Base-by-base conservation (phyloP, 2,888 invertebrate species). In the Scrobipalpa costella region DNA sequence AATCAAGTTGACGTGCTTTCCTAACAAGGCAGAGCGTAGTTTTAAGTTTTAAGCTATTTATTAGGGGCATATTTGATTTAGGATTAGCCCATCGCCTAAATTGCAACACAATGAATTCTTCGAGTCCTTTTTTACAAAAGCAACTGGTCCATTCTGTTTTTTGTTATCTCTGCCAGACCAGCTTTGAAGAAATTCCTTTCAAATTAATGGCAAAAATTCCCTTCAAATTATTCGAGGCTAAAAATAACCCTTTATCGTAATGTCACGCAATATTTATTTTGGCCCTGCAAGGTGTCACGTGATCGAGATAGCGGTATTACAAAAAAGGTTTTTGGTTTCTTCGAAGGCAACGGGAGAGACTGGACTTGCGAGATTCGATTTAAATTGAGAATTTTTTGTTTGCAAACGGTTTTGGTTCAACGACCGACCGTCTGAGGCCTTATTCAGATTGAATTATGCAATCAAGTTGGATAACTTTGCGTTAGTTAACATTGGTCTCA, bases 281-380 rank as follows among this genome's bases (percentile, higher is more conserved):
- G 73, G 73, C 72, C 68, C 63, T 27, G 50, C 67, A 50, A 49
- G 19, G 49, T 52, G 59, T 21, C 44, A 36, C 66, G 71, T 74
- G 76, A 79, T 73, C 76, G 74, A 79, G 71, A 75, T 85, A 88
- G 81, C 88, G 86, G 86, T 84, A 75, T 72, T 67, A 67, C 64
- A 68, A 66, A 74, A 76, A 78, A 81, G 67, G 68, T 75, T 76
- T 72, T 69, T 73, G 73, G 68, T 76, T 86, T 85, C 81, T 79
- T 80, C 80, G 83, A 83, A 85, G 74, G 71, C 76, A 77, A 76
- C 73, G 72, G 77, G 74, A 76, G 74, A 73, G 74, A 79, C 83
- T 75, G 80, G 82, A 82, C 79, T 74, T 75, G 73, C 79, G 71
- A 81, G 78, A 76, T 80, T 79, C 77, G 75, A 84, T 73, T 70